A percentile compares a stretch with the other conserved stretches of the same genome.
Evolutionary conservation across 2,888 invertebrate genomes (phyloP).

Genomic region (Synergus japonicus): DNA sequence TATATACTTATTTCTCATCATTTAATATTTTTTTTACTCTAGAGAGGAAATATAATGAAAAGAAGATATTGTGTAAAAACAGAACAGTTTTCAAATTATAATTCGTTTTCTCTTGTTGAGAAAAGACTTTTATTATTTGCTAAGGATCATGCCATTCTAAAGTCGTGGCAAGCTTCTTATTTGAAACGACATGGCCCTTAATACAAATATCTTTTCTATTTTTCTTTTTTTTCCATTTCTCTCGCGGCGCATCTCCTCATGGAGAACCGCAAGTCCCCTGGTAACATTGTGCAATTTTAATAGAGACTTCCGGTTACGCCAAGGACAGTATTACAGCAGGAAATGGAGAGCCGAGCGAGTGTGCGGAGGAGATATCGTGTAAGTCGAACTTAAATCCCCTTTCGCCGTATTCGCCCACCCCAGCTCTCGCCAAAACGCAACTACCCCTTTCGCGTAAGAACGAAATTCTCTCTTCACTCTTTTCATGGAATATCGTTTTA

Average conservation of each 20-base stretch:
- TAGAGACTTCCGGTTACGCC: slow-evolving; percentile 59
- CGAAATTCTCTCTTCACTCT: slow-evolving; percentile 46
- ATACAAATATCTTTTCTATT: slow-evolving; percentile 54
- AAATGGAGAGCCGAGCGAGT: slow-evolving; percentile 71
- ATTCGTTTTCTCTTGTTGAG: slow-evolving; percentile 27
- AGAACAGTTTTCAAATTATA: slow-evolving; percentile 24
- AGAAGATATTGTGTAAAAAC: slow-evolving; percentile 38
- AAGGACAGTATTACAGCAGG: slow-evolving; percentile 63
- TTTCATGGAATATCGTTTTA: slow-evolving; percentile 26
- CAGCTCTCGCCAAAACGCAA: slow-evolving; percentile 36
- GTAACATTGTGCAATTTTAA: slow-evolving; percentile 71
- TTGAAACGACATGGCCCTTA: slow-evolving; percentile 52
- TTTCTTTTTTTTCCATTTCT: slow-evolving; percentile 43
- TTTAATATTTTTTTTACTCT: neutral
- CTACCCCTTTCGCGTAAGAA: slow-evolving; percentile 52
- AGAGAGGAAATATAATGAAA: slow-evolving; percentile 43
- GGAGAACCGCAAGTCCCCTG: slow-evolving; percentile 44
- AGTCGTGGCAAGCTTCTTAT: slow-evolving; percentile 56
- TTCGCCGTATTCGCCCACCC: slow-evolving; percentile 47
- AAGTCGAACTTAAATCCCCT: slow-evolving; percentile 74
- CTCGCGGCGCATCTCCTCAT: slow-evolving; percentile 41
- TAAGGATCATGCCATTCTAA: slow-evolving; percentile 39
- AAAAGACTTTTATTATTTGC: slow-evolving; percentile 3
- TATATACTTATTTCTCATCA: neutral
- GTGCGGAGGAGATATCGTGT: slow-evolving; percentile 75